Evolutionary conservation across 1,140 invertebrate genomes (phyloP).

Genomic region (Sarcophaga peregrina): DNA sequence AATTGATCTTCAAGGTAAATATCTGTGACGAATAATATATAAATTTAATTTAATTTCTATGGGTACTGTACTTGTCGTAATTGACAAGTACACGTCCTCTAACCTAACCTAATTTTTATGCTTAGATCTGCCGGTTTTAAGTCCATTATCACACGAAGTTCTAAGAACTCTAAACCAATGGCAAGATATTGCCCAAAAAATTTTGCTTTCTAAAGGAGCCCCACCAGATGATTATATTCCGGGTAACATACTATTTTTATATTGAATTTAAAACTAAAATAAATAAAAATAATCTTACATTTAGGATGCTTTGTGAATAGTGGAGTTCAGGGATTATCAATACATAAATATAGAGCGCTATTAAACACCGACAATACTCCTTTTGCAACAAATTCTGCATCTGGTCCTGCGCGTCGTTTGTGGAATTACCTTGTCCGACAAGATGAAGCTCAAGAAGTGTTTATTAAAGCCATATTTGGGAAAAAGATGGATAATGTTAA

Average conservation of each 20-base stretch:
- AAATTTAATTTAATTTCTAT: too few relatives aligned
- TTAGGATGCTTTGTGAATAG: slow-evolving; percentile 82
- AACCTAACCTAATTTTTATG: slow-evolving; percentile 8
- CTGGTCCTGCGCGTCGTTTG: slow-evolving; percentile 85
- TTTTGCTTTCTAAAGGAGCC: slow-evolving; percentile 70
- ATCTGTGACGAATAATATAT: not conserved
- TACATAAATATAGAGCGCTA: slow-evolving; percentile 92
- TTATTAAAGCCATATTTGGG: slow-evolving; percentile 95
- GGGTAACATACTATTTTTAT: slow-evolving; percentile 37
- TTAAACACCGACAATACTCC: slow-evolving; percentile 95
- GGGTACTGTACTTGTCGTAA: slow-evolving; percentile 36
- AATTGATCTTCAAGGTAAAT: slow-evolving; percentile 88
- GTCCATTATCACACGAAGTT: slow-evolving; percentile 91
- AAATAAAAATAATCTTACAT: slow-evolving; percentile 51
- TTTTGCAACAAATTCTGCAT: slow-evolving; percentile 82
- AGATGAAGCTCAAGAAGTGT: slow-evolving; percentile 92
- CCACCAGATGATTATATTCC: slow-evolving; percentile 85
- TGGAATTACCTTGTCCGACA: slow-evolving; percentile 96
- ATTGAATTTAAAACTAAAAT: not conserved
- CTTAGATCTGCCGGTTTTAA: slow-evolving; percentile 89
- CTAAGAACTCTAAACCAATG: slow-evolving; percentile 88
- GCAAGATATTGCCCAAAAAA: slow-evolving; percentile 73
- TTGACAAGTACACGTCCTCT: slow-evolving; percentile 49
- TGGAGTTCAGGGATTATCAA: slow-evolving; percentile 79
- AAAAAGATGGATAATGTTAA: slow-evolving; percentile 67